Evolutionary conservation across 2,888 invertebrate species (phyloP), one percentile per base, ranked within the genome.

Genomic region (Smittia sp.): DNA sequence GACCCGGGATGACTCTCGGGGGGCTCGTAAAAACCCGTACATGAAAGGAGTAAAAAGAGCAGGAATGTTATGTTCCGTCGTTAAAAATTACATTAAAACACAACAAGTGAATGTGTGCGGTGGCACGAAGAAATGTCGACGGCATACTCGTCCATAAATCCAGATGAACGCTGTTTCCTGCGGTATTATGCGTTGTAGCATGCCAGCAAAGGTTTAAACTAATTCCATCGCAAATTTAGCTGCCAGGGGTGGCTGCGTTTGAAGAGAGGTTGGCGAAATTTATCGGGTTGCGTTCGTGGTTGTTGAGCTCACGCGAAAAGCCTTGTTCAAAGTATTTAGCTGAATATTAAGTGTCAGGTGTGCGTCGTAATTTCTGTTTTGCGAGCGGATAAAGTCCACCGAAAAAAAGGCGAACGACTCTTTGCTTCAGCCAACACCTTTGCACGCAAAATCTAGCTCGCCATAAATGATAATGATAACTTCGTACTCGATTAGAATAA

Each of bases 81-180:
- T 72, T 72, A 72, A 72, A 72, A 62, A 62, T 72, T 72, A 72
- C 72, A 62, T 62, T 70, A 72, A 62, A 62, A 72, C 32, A 72
- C 58, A 72, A 72, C 72, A 72, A 72, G 72, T 62, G 24, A 62
- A 66, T 27, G 27, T 24, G 25, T 63, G 27, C 25, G 63, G 11
- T 24, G 3, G 20, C 32, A 38, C 22, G 58, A 58, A 58, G 58
- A 58, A 15, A 66, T 27, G 22, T 18, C 15, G 27, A 63, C 13
- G 13, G 20, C 27, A 6, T 24, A 3, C 13, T 27, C n/a, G 39
- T 18, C 24, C 62, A 62, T 72, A 72, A 72, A 72, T 72, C 62
- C 25, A 39, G 72, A 72, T 62, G 54, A 72, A 72, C 20, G 58
- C 27, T 27, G 52, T 46, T 52, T 46, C 22, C 54, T 58, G 54